Conservation (phyloP, 2,113 vertebrate genomes). For the Leuciscus idus region DNA sequence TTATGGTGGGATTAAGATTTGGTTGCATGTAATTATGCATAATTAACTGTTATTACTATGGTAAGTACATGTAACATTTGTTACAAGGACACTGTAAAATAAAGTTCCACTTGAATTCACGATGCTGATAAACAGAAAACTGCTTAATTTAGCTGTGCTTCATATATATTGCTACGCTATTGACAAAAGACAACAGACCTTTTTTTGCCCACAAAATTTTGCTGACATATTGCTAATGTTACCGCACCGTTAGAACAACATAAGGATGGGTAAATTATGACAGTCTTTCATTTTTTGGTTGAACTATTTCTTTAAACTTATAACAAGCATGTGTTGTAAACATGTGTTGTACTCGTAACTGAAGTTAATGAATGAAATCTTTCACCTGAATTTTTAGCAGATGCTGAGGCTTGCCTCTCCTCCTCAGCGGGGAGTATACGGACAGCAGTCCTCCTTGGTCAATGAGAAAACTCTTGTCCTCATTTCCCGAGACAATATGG, state of each 20-base stretch:
- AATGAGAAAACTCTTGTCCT: constrained; percentile 84
- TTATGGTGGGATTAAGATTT: too few relatives aligned
- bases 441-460: constrained; percentile 89
- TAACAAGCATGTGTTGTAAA: not conserved
- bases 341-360: not conserved
- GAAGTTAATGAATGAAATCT: not conserved
- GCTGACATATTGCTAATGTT: too few relatives aligned
- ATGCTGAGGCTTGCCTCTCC: constrained; percentile 79
- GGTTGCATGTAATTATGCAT: too few relatives aligned
- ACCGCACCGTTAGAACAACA: not conserved
- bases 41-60: too few relatives aligned
- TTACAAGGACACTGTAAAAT: not conserved
- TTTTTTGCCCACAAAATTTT: too few relatives aligned
- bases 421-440: constrained; percentile 79
- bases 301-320: not conserved
- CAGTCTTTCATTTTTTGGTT: constrained; percentile 2
- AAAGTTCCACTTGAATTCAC: too few relatives aligned
- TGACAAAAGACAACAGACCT: too few relatives aligned
- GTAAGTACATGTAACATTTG: too few relatives aligned
- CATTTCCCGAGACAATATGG: constrained; percentile 86
- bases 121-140: too few relatives aligned
- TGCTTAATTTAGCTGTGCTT: too few relatives aligned
- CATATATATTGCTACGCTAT: too few relatives aligned
- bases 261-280: not conserved
- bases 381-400: constrained; percentile 90